Conservation (phyloP, 1,140 invertebrate genomes). For the Hylyphantes graminicola region DNA sequence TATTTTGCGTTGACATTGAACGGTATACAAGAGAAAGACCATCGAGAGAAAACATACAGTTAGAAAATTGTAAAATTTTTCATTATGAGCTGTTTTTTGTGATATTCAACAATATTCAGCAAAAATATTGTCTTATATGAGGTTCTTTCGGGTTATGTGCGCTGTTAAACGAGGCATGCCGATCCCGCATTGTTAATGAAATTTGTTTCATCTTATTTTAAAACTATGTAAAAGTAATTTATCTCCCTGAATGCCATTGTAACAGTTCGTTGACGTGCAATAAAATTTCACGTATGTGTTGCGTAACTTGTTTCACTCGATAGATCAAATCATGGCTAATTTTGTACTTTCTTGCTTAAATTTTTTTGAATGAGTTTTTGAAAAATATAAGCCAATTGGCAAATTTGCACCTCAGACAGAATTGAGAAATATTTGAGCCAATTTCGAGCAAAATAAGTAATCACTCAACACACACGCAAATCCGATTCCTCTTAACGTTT, state of each 20-base stretch:
- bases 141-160: constrained; percentile 49
- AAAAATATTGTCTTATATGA: constrained; percentile 36
- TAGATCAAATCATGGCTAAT: background rate
- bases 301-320: background rate
- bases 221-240: constrained; percentile 41
- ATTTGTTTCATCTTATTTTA: constrained; percentile 5
- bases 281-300: constrained; percentile 25
- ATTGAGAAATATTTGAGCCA: no score
- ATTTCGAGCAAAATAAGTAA: no score
- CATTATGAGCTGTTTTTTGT: background rate
- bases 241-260: constrained; percentile 51
- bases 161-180: constrained; percentile 37
- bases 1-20: constrained; percentile 17
- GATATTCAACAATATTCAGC: constrained; percentile 9
- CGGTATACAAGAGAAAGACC: background rate
- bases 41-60: background rate
- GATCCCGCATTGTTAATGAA: constrained; percentile 3
- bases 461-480: constrained; percentile 14
- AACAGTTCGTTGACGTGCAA: constrained; percentile 40
- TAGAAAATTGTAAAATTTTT: constrained; percentile 14
- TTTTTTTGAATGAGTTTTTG: no score
- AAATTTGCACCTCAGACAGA: no score
- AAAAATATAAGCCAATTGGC: no score
- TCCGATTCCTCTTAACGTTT: constrained; percentile 20
- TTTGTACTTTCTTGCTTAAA: no score